Percentiles rank a stretch among this genome's conserved stretches.
Evolutionary conservation across 2,797 vertebrate genomes (phyloP).

Genomic region (Pachyuromys duprasi): DNA sequence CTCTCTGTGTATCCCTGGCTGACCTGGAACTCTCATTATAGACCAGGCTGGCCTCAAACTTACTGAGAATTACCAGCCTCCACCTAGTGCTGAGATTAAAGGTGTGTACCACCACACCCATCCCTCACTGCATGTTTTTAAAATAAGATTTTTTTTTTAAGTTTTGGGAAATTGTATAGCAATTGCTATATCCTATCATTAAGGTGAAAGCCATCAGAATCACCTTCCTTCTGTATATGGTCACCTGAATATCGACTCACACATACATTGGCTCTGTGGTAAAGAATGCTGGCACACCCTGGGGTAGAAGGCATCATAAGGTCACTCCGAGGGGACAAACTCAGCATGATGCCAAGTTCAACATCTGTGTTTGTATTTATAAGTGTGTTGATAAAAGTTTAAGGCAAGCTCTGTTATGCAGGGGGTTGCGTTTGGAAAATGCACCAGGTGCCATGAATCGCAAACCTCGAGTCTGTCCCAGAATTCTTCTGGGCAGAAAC

Average conservation of each 20-base stretch:
- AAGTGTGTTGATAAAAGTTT: slow-evolving; percentile 52
- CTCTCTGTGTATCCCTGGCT: too few relatives aligned
- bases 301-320: slow-evolving; percentile 61
- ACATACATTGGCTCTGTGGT: neutral
- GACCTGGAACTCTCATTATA: too few relatives aligned
- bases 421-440: slow-evolving; percentile 50
- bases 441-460: neutral
- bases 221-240: neutral
- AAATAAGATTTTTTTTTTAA: slow-evolving; percentile 26
- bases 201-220: neutral
- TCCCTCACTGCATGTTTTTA: neutral
- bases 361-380: slow-evolving; percentile 53
- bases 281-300: neutral
- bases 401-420: neutral
- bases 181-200: neutral
- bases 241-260: neutral
- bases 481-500: neutral
- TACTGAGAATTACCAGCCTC: too few relatives aligned
- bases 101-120: too few relatives aligned
- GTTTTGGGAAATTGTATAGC: neutral
- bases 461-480: neutral
- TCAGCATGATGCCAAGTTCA: slow-evolving; percentile 67
- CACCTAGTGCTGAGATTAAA: too few relatives aligned
- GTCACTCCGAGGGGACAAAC: slow-evolving; percentile 49
- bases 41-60: too few relatives aligned